Percentiles rank a stretch among this genome's conserved stretches.
These are phyloP conservation scores for Amphipoea lucens DNA, from an alignment of 2,888 invertebrate species.

Conservation along the genomic window DNA sequence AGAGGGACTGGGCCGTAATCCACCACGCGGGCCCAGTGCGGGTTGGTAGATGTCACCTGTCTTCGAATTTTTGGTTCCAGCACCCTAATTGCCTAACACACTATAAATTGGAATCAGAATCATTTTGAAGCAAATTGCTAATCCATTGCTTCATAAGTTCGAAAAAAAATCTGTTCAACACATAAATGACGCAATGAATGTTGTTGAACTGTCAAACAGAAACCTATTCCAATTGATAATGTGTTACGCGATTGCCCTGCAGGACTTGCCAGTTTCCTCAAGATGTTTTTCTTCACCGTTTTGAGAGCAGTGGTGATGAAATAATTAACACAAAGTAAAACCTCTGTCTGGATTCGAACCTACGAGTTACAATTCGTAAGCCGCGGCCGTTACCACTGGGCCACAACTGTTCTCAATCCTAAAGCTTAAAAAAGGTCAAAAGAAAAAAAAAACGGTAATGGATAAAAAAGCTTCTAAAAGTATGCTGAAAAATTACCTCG, in stretches of 20 bases:
- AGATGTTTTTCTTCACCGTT: not conserved
- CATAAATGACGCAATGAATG: no score
- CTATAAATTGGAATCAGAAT: no score
- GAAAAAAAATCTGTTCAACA: no score
- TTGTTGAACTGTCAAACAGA: no score
- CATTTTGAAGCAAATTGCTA: no score
- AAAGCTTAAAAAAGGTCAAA: not conserved
- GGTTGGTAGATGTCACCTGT: not conserved
- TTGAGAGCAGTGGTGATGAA: not conserved
- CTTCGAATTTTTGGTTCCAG: not conserved
- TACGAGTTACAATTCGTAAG: no score
- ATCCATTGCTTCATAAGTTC: no score
- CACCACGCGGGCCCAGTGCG: not conserved
- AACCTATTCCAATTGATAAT: no score
- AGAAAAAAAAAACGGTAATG: no score
- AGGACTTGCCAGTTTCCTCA: not conserved
- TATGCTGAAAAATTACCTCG: conserved; percentile 26
- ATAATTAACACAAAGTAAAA: not conserved
- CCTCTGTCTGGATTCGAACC: not conserved
- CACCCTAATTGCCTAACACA: no score
- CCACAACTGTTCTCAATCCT: no score
- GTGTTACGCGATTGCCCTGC: no score
- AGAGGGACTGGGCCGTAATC: not conserved
- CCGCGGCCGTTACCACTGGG: not conserved
- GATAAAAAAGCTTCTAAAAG: conserved; percentile 7